A percentile compares a stretch with the other conserved stretches of the same genome.
These are phyloP conservation scores for Nothocercus nigrocapillus DNA, from an alignment of 2,113 vertebrate genomes.

Conservation along the genomic window DNA sequence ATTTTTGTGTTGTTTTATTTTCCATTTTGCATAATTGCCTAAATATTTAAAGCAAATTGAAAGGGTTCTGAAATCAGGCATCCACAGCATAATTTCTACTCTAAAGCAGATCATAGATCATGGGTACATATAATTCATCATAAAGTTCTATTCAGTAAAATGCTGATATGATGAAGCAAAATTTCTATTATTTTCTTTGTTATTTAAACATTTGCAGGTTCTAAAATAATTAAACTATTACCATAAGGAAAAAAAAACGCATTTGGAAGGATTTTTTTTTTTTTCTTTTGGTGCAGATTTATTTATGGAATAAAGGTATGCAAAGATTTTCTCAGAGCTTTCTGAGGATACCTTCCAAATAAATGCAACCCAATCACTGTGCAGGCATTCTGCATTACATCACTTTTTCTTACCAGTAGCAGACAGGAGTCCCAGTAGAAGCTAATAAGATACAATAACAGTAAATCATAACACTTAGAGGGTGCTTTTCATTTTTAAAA, in stretches of 20 bases:
- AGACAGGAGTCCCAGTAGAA: not conserved
- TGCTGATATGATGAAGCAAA: not conserved
- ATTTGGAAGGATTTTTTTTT: not conserved
- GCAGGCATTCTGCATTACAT: not conserved
- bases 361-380: not conserved
- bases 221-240: not conserved
- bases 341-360: accelerated
- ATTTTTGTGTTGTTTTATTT: not conserved
- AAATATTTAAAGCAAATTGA: not conserved
- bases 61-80: accelerated
- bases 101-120: not conserved
- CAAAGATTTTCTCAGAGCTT: not conserved
- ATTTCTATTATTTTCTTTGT: not conserved
- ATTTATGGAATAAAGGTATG: not conserved
- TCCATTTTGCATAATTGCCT: not conserved
- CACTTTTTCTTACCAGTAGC: not conserved
- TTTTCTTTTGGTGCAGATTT: not conserved
- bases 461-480: not conserved
- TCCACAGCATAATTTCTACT: not conserved
- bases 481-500: not conserved
- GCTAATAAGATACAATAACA: not conserved
- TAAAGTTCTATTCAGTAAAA: not conserved
- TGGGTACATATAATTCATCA: not conserved
- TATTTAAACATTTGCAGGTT: not conserved
- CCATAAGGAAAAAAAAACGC: not conserved